These are phyloP conservation scores for Crioceris asparagi DNA, from an alignment of 2,888 invertebrate genomes.

Conservation along the genomic window DNA sequence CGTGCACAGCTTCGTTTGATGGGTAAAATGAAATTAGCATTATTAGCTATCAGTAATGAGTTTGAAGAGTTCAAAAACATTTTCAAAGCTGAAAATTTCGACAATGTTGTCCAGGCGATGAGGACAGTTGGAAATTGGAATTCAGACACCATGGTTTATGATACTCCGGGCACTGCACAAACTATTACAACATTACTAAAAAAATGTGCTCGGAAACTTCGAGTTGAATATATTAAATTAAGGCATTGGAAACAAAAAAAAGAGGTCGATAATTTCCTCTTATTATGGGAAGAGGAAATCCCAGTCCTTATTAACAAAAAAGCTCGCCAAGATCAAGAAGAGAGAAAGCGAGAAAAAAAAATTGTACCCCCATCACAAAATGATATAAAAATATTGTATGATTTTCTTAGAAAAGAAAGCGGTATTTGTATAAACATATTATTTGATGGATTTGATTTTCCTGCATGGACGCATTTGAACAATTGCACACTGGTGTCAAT, in stretches of 20 bases:
- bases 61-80: neutral
- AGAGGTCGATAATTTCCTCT: neutral
- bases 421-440: neutral
- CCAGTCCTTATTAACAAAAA: neutral
- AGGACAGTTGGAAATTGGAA: neutral
- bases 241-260: neutral
- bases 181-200: neutral
- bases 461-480: neutral
- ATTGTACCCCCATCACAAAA: neutral
- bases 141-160: neutral
- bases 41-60: neutral
- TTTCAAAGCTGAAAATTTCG: neutral
- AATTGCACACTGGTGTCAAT: neutral
- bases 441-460: neutral
- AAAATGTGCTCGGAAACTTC: neutral
- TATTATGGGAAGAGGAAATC: too few species aligned
- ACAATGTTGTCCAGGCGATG: neutral
- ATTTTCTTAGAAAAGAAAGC: conserved; percentile 2
- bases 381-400: conserved; percentile 3
- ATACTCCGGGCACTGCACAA: neutral
- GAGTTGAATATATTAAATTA: neutral
- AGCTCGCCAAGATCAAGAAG: neutral
- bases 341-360: neutral
- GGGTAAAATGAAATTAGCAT: too few species aligned
- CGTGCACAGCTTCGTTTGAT: too few species aligned